Base-by-base conservation (phyloP, 2,113 vertebrate species). In the Spea bombifrons region DNA sequence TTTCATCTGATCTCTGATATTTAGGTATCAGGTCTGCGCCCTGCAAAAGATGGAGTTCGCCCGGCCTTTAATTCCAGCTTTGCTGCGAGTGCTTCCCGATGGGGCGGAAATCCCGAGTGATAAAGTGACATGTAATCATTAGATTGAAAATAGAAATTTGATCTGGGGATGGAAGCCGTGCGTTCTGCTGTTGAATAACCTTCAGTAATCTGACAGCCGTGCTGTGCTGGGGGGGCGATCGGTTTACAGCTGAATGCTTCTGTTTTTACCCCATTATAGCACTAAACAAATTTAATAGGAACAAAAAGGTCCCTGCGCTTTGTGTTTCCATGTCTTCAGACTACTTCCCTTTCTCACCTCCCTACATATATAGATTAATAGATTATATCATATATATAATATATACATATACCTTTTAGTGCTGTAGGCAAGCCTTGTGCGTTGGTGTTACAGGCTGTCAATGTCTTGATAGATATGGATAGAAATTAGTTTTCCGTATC, bases 111-210 rank as follows among this genome's bases (percentile, higher is more conserved):
- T 15, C 7, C 2, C 5, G 66, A 48, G 75, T 71, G 55, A 69
- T 63, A 55, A 63, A 49, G 52, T 50, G 12, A 66, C 75, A 30
- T 61, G 75, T 48, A 59, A 44, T 77, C 75, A 63, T 70, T 55
- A 55, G 75, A 76, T 57, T 68, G 55, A 69, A 67, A 52, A 59
- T 76, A 47, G 47, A 68, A 46, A 55, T 68, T 59, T 59, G 65
- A 76, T 48, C 66, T 59, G 68, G 75, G 65, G 75, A 76, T 70
- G 16, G 8, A 43, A 48, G 45, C 48, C 61, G 8, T 5, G 16
- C 55, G 48, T 77, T 70, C 52, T 53, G 16, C 46, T 46, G 50
- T 70, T 43, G 75, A 70, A 70, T 77, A 49, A 50, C 5, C 9
- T 8, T 59, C 30, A 30, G 15, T 59, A 9, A 13, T 59, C 55